Percentiles rank a stretch among this genome's conserved stretches.
These are phyloP conservation scores for Enteromius paludinosus DNA, from an alignment of 2,797 vertebrate genomes.

Conservation along the genomic window DNA sequence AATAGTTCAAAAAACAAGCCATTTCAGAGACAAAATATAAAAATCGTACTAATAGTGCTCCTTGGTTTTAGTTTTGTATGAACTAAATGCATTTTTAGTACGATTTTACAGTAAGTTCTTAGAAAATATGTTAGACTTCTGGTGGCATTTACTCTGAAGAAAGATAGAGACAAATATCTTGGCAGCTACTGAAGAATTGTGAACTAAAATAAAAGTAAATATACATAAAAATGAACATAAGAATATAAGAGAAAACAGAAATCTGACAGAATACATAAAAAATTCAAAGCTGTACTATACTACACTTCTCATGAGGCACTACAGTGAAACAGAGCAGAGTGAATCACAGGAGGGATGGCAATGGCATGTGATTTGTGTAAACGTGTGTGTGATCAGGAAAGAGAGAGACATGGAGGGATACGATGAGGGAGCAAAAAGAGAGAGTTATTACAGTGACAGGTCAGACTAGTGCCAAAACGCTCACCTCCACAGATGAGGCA, in stretches of 20 bases:
- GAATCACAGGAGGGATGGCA: neutral
- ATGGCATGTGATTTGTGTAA: slow-evolving; percentile 3
- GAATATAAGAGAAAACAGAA: neutral
- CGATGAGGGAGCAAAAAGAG: neutral
- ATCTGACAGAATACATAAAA: neutral
- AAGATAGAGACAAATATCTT: neutral
- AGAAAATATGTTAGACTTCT: neutral
- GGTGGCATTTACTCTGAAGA: neutral
- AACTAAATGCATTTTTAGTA: neutral
- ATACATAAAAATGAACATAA: neutral
- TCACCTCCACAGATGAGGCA: slow-evolving; percentile 56
- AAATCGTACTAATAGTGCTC: neutral
- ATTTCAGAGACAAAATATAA: slow-evolving; percentile 31
- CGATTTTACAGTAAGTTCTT: neutral
- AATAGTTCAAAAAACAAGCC: slow-evolving; percentile 5
- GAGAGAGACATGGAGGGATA: neutral
- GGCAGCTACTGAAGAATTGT: neutral
- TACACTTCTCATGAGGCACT: neutral
- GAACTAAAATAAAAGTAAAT: neutral
- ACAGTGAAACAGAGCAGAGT: neutral
- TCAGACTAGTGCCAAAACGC: slow-evolving; percentile 39
- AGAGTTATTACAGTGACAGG: slow-evolving; percentile 14
- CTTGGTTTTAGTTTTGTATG: neutral
- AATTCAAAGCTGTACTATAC: neutral
- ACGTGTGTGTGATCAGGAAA: neutral